These are phyloP conservation scores for Psilopsiagon aymara DNA, from an alignment of 2,113 vertebrate species.

Conservation along the genomic window DNA sequence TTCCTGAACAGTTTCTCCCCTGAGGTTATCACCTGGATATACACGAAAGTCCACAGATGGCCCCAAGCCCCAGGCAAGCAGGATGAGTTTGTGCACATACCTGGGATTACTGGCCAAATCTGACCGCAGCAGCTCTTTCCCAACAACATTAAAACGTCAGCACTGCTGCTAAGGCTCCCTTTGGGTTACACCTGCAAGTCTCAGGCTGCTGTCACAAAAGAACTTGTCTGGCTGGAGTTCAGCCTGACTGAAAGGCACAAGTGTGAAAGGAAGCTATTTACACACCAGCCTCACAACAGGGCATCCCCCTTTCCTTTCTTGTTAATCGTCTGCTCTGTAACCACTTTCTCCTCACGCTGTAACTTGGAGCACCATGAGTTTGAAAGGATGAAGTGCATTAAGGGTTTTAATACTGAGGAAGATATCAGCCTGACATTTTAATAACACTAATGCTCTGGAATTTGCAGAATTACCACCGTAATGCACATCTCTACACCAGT, in stretches of 20 bases:
- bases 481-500: not conserved
- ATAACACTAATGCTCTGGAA: conserved; percentile 54
- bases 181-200: not conserved
- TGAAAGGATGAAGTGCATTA: conserved; percentile 66
- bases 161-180: not conserved
- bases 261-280: not conserved
- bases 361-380: conserved; percentile 12
- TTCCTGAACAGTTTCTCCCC: not conserved
- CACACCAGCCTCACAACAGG: not conserved
- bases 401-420: conserved; percentile 64
- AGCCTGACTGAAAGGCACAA: not conserved
- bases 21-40: accelerated
- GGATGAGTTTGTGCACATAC: not conserved
- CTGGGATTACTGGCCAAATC: not conserved
- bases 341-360: not conserved
- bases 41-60: accelerated
- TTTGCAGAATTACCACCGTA: conserved; percentile 63
- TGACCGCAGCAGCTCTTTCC: not conserved
- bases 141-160: not conserved
- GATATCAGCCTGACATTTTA: conserved; percentile 63
- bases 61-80: not conserved
- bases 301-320: conserved; percentile 15
- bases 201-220: not conserved
- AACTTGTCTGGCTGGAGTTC: not conserved
- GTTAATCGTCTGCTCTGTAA: conserved; percentile 14